Evolutionary conservation across 2,113 vertebrate genomes (phyloP), one percentile per base, ranked within the genome.

Genomic region (Pholis gunnellus): DNA sequence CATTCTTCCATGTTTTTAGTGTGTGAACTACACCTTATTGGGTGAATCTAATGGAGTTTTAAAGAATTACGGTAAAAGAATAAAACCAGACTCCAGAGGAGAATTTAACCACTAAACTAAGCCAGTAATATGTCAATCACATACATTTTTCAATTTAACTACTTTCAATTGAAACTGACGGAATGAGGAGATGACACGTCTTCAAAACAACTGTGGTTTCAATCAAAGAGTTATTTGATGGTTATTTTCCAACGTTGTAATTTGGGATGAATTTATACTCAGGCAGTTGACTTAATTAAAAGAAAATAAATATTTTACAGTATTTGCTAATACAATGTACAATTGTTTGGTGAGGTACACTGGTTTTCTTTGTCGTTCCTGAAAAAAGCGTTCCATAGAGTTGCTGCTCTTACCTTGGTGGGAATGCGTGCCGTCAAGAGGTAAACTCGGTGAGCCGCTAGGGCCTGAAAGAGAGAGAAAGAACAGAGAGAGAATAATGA

Each of bases 401-500:
- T 8, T 67, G 10, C 18, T 40, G 68, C 5, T 52, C 94, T 96
- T 96, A 99, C 98, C 97, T 99, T 99, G 87, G 96, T 94, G 68
- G 98, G 98, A 91, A 99, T 96, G 52, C 98, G 96, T 18, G 97
- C 96, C 0, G 97, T 96, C 85, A 99, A 81, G 10, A 99, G 96
- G 94, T 98, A 99, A 50, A 93, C 96, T 3, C 98, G 95, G 90
- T 98, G 97, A 89, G 97, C 95, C 5, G 98, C 96, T 5, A 99
- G 94, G n/a, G 97, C 97, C 98, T 99, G 86, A 85, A 76, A 78
- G 63, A 70, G 54, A 72, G 42, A 82, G 31, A 77, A 46, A 91
- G 70, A 72, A 82, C 25, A 88, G 44, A 82, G 67, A 60, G 68
- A 52, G 60, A 88, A 86, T 88, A 84, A 92, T 86, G 75, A 92